These are phyloP conservation scores for Mya arenaria DNA, from an alignment of 1,140 invertebrate species.

Conservation along the genomic window DNA sequence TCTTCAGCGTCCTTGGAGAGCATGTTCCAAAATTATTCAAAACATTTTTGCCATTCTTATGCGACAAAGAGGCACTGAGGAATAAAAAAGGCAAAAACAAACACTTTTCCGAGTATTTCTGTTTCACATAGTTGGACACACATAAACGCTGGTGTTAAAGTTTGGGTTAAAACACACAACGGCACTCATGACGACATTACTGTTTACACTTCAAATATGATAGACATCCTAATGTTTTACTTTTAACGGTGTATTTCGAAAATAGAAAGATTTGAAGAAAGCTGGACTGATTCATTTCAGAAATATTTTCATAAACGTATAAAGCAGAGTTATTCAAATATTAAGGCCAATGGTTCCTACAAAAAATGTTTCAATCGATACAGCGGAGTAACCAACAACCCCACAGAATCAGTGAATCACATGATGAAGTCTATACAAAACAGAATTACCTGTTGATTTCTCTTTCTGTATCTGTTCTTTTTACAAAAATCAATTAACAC, in stretches of 20 bases:
- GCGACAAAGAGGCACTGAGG: too few relatives aligned
- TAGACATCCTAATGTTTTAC: background rate
- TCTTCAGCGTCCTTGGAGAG: background rate
- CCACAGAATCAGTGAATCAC: slow-evolving; percentile 9
- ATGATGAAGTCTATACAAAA: slow-evolving; percentile 22
- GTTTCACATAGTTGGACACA: too few relatives aligned
- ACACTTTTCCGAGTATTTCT: too few relatives aligned
- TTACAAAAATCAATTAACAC: slow-evolving; percentile 2
- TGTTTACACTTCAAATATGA: background rate
- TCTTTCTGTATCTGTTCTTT: background rate
- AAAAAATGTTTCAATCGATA: slow-evolving; percentile 2
- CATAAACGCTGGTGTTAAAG: too few relatives aligned
- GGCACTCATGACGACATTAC: background rate
- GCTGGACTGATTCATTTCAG: too few relatives aligned
- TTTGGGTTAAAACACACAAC: slow-evolving; percentile 13
- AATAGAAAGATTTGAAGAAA: background rate
- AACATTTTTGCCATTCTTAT: background rate
- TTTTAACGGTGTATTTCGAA: background rate
- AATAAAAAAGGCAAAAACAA: too few relatives aligned
- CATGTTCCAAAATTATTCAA: background rate
- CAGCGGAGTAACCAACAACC: slow-evolving; percentile 10
- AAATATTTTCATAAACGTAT: too few relatives aligned
- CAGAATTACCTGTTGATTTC: slow-evolving; percentile 8
- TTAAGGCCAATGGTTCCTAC: background rate
- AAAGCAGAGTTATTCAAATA: background rate